These are phyloP conservation scores for Drosophila sp. DNA, from an alignment of 1,140 invertebrate species.

Conservation along the genomic window DNA sequence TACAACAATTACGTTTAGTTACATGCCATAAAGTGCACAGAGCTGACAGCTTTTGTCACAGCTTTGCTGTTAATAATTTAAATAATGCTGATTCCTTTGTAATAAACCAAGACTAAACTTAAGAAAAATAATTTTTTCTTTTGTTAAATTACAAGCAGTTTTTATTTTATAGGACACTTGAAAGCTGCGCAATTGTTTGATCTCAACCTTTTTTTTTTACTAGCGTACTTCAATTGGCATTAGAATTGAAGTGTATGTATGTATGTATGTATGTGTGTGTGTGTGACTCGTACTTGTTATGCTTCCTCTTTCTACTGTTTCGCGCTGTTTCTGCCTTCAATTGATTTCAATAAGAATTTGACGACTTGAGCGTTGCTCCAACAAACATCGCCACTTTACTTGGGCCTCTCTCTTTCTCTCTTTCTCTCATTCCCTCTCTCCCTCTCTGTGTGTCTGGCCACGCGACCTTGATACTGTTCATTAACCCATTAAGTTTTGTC, in stretches of 20 bases:
- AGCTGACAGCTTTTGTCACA: not conserved
- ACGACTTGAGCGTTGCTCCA: constrained; percentile 42
- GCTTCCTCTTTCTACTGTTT: constrained; percentile 57
- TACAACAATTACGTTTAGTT: too few relatives aligned
- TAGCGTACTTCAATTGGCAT: constrained; percentile 28
- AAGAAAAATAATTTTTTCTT: too few relatives aligned
- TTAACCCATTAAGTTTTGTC: constrained; percentile 77
- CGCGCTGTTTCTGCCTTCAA: constrained; percentile 62
- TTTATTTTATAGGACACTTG: constrained; percentile 16
- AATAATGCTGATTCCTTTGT: too few relatives aligned
- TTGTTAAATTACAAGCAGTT: too few relatives aligned
- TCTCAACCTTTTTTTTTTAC: constrained; percentile 17
- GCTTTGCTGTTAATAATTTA: not conserved
- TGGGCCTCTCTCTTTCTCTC: constrained; percentile 13
- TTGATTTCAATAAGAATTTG: constrained; percentile 81
- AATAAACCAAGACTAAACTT: too few relatives aligned
- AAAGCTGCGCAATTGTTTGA: constrained; percentile 14
- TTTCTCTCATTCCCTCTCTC: constrained; percentile 11
- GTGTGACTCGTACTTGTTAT: constrained; percentile 49
- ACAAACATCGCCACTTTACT: constrained; percentile 48
- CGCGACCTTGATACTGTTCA: constrained; percentile 79
- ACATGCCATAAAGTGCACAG: too few relatives aligned
- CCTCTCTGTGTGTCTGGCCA: constrained; percentile 48
- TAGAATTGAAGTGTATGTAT: constrained; percentile 16
- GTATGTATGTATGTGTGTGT: constrained; percentile 29